Base-by-base conservation (phyloP, 2,888 invertebrate species). In the Drosophila paucipuncta region DNA sequence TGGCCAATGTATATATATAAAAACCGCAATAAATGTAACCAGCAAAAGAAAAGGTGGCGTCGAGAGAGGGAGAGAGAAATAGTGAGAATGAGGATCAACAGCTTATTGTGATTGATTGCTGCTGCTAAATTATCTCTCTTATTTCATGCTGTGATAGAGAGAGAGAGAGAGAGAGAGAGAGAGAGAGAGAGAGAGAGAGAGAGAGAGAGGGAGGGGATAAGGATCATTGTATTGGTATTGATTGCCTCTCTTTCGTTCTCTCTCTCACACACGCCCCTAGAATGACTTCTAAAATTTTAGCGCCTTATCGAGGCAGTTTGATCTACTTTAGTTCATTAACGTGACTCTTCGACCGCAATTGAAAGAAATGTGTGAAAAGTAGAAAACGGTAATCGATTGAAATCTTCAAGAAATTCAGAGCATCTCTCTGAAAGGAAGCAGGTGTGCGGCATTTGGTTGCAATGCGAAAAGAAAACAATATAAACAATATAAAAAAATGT, bases 251-350 rank as follows among this genome's bases (percentile, higher is more conserved):
- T 7, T 22, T 22, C 13, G 13, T 47, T 47, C 6, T 22, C 22
- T 43, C 52, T 10, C 37, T 37, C 47, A 28, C 37, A 33, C 30
- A 18, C n/a, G 30, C 25, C 33, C 31, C 28, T 59, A 16, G 39
- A 39, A 65, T 81, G 80, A 80, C 82, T 80, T 76, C 69, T 72
- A 72, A 76, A 60, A 80, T 80, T 76, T 64, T 39, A 47, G 39
- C 37, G 53, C 30, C 33, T 50, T 30, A 68, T 47, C 43, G 43
- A 49, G 33, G 13, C n/a, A 47, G 22, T 74, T 39, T 37, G 58
- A 78, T 74, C 74, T 52, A 35, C 41, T 65, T 52, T 37, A 5
- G 28, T 3, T 30, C 35, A 33, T 49, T 52, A 64, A 59, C 58
- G 63, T 52, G 39, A 50, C 43, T 69, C 37, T 37, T 18, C 50